Evolutionary conservation across 1,140 invertebrate genomes (phyloP).

Genomic region (Phortica variegata): DNA sequence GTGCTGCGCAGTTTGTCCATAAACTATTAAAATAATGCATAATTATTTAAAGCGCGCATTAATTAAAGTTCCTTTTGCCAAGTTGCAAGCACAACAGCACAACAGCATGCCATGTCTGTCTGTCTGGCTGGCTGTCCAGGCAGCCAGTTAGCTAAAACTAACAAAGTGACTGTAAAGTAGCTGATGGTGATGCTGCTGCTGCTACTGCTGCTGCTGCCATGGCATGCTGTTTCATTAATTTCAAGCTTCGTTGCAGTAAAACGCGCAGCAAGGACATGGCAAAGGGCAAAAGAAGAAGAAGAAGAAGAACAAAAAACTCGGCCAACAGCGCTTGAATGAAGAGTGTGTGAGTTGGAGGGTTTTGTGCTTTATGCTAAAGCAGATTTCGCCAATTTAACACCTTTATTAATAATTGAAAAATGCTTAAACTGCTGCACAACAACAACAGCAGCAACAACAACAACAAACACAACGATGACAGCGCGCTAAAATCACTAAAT

Average conservation of each 20-base stretch:
- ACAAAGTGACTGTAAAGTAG: too few species aligned
- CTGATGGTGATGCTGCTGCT: constrained; percentile 10
- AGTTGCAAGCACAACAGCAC: constrained; percentile 15
- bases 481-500: too few species aligned
- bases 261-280: constrained; percentile 26
- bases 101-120: not conserved
- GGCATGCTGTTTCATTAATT: constrained; percentile 11
- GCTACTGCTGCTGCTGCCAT: not conserved
- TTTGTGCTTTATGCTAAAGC: too few species aligned
- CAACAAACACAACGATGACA: too few species aligned
- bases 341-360: too few species aligned
- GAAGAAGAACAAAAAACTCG: too few species aligned
- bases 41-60: constrained; percentile 54
- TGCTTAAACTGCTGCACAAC: too few species aligned
- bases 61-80: too few species aligned
- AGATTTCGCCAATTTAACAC: constrained; percentile 54
- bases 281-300: too few species aligned
- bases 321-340: too few species aligned
- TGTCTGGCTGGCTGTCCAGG: constrained; percentile 1
- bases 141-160: too few species aligned
- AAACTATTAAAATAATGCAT: constrained; percentile 54
- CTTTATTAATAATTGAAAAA: constrained; percentile 52
- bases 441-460: too few species aligned
- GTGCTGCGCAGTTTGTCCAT: constrained; percentile 53
- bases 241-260: constrained; percentile 38